phyloP scores from a whole-genome alignment of 2,113 vertebrate species.

The Ammospiza caudacuta region DNA sequence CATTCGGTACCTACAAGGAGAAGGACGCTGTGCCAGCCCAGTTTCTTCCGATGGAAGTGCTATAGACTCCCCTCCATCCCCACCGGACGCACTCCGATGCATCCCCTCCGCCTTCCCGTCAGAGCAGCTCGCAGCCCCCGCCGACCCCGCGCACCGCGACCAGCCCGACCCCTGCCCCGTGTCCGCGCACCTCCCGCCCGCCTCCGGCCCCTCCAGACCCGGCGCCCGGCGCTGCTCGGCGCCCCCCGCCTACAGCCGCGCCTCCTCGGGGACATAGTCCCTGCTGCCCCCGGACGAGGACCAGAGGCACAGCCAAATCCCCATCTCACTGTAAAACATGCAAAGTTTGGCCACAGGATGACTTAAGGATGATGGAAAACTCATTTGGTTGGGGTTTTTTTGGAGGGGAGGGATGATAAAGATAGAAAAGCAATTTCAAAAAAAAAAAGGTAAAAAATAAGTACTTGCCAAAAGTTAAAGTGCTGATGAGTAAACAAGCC shows the following conservation, averaged over 20 bases:
- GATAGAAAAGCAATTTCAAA: background rate
- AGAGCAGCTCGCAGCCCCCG: constrained; percentile 77
- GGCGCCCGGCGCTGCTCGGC: background rate
- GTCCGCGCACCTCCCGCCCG: constrained; percentile 66
- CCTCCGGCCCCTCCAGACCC: constrained; percentile 67
- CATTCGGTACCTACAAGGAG: constrained; percentile 97
- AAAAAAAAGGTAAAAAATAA: background rate
- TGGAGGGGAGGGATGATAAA: background rate
- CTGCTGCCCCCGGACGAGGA: background rate
- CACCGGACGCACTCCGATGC: constrained; percentile 74
- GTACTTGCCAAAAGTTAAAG: background rate
- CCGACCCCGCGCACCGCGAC: constrained; percentile 65
- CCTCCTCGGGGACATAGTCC: constrained; percentile 64
- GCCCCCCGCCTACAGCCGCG: constrained; percentile 46
- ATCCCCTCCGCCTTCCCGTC: constrained; percentile 75
- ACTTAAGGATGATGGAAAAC: background rate
- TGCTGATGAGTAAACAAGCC: constrained; percentile 53
- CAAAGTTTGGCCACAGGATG: background rate
- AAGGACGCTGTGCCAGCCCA: constrained; percentile 93
- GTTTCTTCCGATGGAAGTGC: constrained; percentile 98
- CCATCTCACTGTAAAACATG: background rate
- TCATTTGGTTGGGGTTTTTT: background rate
- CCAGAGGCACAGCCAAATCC: background rate
- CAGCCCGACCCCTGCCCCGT: constrained; percentile 52
- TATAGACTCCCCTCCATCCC: constrained; percentile 90